Percentiles rank a stretch among this genome's conserved stretches.
phyloP scores from a whole-genome alignment of 1,140 invertebrate species.

The Calosoma granatense region DNA sequence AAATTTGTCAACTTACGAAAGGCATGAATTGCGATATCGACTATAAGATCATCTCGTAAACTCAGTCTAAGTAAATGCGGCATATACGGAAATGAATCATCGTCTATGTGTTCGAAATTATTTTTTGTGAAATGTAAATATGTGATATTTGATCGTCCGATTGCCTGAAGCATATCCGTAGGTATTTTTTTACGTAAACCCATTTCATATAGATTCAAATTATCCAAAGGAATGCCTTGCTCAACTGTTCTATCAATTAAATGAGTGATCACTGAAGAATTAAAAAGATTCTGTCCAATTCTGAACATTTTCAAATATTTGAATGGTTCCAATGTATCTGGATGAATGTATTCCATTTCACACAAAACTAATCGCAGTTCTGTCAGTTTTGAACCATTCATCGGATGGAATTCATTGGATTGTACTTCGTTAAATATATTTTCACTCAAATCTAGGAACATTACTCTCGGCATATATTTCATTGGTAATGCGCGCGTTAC shows the following conservation, averaged over 20 bases:
- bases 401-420: conserved; percentile 19
- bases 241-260: conserved; percentile 32
- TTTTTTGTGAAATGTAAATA: conserved; percentile 39
- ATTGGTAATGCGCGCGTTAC: conserved; percentile 17
- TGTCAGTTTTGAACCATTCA: conserved; percentile 19
- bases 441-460: conserved; percentile 21
- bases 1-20: conserved; percentile 37
- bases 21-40: conserved; percentile 28
- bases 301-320: conserved; percentile 35
- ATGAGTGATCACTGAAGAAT: conserved; percentile 32
- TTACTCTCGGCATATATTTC: conserved; percentile 19
- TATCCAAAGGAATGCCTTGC: conserved; percentile 32
- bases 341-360: conserved; percentile 39
- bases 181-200: conserved; percentile 40
- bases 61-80: conserved; percentile 38
- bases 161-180: conserved; percentile 33
- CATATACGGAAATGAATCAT: conserved; percentile 41
- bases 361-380: conserved; percentile 39
- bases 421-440: conserved; percentile 22
- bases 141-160: conserved; percentile 38
- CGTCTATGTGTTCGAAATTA: conserved; percentile 39
- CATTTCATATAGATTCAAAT: conserved; percentile 38
- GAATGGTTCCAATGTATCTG: conserved; percentile 35
- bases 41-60: conserved; percentile 33
- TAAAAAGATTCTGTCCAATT: conserved; percentile 39